Base-by-base conservation (phyloP, 2,113 vertebrate species). In the Takifugu bimaculatus region DNA sequence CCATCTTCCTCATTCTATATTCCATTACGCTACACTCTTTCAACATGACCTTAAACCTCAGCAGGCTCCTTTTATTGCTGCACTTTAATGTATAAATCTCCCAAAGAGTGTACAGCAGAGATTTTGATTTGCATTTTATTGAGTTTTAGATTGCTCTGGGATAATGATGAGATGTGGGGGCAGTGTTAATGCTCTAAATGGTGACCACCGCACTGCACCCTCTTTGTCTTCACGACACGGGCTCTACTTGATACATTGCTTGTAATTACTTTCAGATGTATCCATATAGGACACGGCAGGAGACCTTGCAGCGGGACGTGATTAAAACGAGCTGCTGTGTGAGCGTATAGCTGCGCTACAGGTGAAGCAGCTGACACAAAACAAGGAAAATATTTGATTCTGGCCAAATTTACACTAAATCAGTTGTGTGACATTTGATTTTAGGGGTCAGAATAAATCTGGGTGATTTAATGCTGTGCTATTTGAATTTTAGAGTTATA, bases 121-220 rank as follows among this genome's bases (percentile, higher is more conserved):
- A 77, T 61, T 82, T 74, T 71, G 65, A 78, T 82, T 82, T 70
- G 77, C 86, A 82, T 84, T 82, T 85, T 77, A 82, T 85, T 74
- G 74, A 73, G 73, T 63, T 79, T 72, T 43, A 65, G 66, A 80
- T 72, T 70, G 67, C 13, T 1, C 45, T 4, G 27, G 62, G 79
- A 76, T 76, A 79, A 83, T 78, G 73, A 76, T 77, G 77, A 76
- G 70, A 74, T 64, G 73, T 66, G 60, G 71, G 69, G 56, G 57
- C 73, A 78, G 71, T 20, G 59, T 71, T 79, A 70, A 81, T 56
- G 75, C 65, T 65, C 67, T 77, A 55, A 70, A 75, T 64, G 77
- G 57, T 73, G 73, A 80, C 80, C 73, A 76, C 56, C 65, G 11
- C 29, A 1, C 58, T 28, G 57, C 57, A 15, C 9, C 45, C 48